Evolutionary conservation across 2,113 vertebrate species (phyloP).

Genomic region (Sclerurus mexicanus): DNA sequence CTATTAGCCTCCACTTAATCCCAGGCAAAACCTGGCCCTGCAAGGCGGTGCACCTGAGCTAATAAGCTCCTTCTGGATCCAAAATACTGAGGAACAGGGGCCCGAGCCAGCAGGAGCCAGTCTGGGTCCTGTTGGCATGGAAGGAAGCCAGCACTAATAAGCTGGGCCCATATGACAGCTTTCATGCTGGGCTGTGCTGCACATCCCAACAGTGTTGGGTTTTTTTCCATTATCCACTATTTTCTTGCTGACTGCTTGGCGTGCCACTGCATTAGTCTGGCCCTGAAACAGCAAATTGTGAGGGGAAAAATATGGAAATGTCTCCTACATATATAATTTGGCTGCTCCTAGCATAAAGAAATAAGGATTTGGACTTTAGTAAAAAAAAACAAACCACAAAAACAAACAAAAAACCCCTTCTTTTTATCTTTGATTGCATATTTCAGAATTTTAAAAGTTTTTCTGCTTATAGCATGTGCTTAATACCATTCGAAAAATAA

Average conservation of each 20-base stretch:
- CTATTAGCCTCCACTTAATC: not conserved
- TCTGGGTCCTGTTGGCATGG: not conserved
- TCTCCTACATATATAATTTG: not conserved
- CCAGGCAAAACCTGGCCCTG: constrained; percentile 14
- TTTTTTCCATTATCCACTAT: not conserved
- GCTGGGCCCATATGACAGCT: not conserved
- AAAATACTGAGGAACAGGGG: not conserved
- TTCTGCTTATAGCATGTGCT: not conserved
- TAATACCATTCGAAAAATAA: not conserved
- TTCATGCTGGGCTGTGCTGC: not conserved
- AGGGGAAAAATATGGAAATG: accelerated
- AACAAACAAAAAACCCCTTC: too few relatives aligned
- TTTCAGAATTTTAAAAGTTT: not conserved
- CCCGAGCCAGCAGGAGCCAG: not conserved
- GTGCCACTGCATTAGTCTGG: not conserved
- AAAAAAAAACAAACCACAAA: too few relatives aligned
- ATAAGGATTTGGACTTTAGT: not conserved
- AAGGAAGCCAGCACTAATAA: not conserved
- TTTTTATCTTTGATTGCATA: not conserved
- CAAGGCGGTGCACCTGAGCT: not conserved
- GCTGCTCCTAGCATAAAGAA: not conserved
- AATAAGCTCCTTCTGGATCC: not conserved
- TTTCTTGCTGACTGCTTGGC: not conserved
- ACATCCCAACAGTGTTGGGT: not conserved
- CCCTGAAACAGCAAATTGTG: not conserved